A percentile compares a stretch with the other conserved stretches of the same genome.
phyloP scores from a whole-genome alignment of 2,113 vertebrate genomes.

The Syrrhaptes paradoxus region DNA sequence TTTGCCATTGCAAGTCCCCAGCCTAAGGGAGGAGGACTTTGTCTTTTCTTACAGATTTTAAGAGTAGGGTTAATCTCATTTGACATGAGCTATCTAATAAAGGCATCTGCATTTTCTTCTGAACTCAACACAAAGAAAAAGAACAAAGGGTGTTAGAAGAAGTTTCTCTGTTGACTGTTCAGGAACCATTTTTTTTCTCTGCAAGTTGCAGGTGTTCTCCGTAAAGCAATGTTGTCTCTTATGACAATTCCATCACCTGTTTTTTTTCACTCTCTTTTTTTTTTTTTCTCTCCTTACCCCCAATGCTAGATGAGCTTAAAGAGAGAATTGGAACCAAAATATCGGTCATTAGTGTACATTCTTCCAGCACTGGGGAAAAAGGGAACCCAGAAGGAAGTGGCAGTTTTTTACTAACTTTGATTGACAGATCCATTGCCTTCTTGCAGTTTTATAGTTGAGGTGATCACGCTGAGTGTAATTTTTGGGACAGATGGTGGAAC shows the following conservation, averaged over 20 bases:
- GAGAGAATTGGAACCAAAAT: background rate
- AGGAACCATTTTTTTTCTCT: background rate
- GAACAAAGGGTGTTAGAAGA: background rate
- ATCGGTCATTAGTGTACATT: background rate
- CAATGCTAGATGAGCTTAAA: background rate
- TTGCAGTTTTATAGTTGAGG: background rate
- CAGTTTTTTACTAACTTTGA: background rate
- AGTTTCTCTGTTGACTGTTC: background rate
- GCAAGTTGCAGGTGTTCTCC: background rate
- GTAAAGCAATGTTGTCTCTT: background rate
- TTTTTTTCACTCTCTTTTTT: background rate
- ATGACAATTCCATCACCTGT: background rate
- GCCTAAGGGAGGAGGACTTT: background rate
- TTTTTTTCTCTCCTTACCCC: background rate
- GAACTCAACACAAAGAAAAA: background rate
- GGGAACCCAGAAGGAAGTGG: background rate
- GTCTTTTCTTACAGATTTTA: background rate
- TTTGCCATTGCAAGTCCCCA: background rate
- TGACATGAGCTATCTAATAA: background rate
- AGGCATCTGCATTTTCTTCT: background rate
- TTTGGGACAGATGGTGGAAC: background rate
- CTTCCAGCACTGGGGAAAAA: background rate
- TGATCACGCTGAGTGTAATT: background rate
- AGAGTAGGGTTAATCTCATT: background rate
- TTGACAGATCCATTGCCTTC: background rate